Percentiles rank a stretch among this genome's conserved stretches.
Evolutionary conservation across 2,113 vertebrate genomes (phyloP).

Genomic region (Anguilla japonica): DNA sequence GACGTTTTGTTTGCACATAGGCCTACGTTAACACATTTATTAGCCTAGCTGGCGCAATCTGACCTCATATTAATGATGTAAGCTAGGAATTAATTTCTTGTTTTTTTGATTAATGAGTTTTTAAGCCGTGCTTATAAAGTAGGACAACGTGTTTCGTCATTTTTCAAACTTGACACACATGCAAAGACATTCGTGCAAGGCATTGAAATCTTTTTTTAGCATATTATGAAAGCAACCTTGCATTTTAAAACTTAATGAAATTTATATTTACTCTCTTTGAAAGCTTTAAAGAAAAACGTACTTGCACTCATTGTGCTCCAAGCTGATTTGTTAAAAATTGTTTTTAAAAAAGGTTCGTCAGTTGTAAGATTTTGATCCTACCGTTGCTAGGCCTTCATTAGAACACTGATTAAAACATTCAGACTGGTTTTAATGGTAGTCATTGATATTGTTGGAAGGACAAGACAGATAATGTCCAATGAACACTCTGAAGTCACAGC

Average conservation of each 20-base stretch:
- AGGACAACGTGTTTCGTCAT: not conserved
- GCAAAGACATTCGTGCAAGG: not conserved
- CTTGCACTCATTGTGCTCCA: not conserved
- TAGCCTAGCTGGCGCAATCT: not conserved
- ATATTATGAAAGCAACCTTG: not conserved
- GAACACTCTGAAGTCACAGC: not conserved
- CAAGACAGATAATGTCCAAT: not conserved
- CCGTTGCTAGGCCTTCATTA: not conserved
- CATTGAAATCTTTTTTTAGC: not conserved
- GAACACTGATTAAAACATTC: not conserved
- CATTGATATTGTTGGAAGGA: too few relatives aligned
- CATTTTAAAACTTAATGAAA: not conserved
- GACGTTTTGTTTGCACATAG: constrained; percentile 20
- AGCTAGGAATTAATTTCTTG: not conserved
- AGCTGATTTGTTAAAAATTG: not conserved
- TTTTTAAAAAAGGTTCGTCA: not conserved
- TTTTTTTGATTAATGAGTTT: not conserved
- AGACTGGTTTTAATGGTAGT: too few relatives aligned
- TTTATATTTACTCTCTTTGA: not conserved
- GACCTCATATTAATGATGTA: not conserved
- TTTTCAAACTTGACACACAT: not conserved
- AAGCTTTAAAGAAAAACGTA: not conserved
- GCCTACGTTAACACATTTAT: not conserved
- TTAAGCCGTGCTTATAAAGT: not conserved
- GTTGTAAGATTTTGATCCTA: not conserved